Base-by-base conservation (phyloP, 2,888 invertebrate species). In the Microplitis manilae region DNA sequence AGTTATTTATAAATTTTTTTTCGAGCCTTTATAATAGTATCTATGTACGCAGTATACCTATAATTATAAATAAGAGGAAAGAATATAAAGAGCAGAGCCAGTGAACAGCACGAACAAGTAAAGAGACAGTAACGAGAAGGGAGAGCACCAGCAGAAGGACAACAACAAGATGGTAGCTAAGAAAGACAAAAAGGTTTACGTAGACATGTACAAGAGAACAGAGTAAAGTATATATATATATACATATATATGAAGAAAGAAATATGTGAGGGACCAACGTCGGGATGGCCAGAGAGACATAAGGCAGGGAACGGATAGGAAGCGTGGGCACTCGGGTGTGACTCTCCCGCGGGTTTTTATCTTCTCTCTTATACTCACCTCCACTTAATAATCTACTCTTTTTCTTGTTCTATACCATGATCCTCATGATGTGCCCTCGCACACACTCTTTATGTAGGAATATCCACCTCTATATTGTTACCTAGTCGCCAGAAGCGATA, bases 301-400 rank as follows among this genome's bases (percentile, higher is more conserved):
- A 80, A 78, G 81, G 77, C 79, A 81, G 82, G 82, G 81, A 84
- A 84, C 85, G 88, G 86, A 88, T 88, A 85, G 89, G 89, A 90
- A 89, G 87, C 88, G 88, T 87, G 88, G 85, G 89, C 89, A 87
- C 89, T 90, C 87, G 84, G 87, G 88, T 87, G 89, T 89, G 88
- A 89, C 89, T 87, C 88, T 85, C 84, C 87, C 87, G 89, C 86
- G 87, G 88, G 87, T 85, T 86, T 85, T 85, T 84, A 81, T 86
- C 83, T 86, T 85, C 86, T 81, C 81, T 77, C 80, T 79, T 77
- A 68, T 73, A 72, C 76, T 80, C 75, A 65, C 79, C 62, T 77
- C 77, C 30, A 30, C 30, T 30, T 69, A 68, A 74, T 69, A 68
- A 65, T 62, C 70, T 64, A 68, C 68, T 67, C 61, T 68, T 9